phyloP scores from a whole-genome alignment of 2,113 vertebrate genomes.

The Pygoscelis adeliae region DNA sequence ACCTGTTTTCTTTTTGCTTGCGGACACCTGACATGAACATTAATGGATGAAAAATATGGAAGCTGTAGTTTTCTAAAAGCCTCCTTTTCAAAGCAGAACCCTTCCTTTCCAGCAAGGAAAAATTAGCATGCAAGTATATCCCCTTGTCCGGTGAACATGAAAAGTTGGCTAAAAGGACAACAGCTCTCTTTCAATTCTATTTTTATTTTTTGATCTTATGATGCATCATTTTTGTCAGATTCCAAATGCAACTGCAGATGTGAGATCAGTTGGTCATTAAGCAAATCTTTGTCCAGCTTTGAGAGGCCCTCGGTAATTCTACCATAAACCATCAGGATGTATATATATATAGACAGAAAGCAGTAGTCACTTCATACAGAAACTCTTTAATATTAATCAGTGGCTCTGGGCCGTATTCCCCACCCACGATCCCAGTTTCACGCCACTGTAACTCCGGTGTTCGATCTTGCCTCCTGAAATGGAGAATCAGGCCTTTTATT shows the following conservation, averaged over 20 bases:
- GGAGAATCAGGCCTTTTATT: background rate
- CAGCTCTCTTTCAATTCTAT: background rate
- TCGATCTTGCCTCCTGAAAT: background rate
- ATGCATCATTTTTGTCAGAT: background rate
- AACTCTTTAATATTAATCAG: background rate
- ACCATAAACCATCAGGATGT: background rate
- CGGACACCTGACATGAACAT: background rate
- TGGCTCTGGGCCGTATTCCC: background rate
- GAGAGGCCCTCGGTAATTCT: background rate
- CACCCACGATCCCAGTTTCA: background rate
- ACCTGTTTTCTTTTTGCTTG: background rate
- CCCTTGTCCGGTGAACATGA: background rate
- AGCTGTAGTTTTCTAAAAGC: background rate
- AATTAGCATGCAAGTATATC: background rate
- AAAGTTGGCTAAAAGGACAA: background rate
- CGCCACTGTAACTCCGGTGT: fast-evolving
- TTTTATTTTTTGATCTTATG: background rate
- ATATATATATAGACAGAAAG: background rate
- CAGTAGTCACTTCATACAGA: background rate
- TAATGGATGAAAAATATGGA: background rate
- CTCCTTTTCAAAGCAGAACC: background rate
- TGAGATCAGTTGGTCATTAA: background rate
- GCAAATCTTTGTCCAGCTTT: background rate
- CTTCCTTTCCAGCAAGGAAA: background rate
- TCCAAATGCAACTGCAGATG: background rate